Evolutionary conservation across 1,140 invertebrate species (phyloP), one percentile per base, ranked within the genome.

Genomic region (Drosophila murphyi): DNA sequence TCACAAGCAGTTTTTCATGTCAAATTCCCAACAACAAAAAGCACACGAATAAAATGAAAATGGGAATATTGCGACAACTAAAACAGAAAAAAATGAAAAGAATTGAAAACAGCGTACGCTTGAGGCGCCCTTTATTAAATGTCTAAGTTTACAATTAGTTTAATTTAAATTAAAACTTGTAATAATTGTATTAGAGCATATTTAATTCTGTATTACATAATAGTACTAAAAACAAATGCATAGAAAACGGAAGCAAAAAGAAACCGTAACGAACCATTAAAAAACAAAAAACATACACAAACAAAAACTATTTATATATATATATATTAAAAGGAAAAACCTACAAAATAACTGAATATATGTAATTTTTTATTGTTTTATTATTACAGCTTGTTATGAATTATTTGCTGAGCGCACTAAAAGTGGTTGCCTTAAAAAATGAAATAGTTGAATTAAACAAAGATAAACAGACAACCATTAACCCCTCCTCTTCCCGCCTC

Each of bases 71-170:
- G 59, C 54, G 68, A 57, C 63, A 60, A 70, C 63, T 69, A 65
- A 72, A 48, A 52, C 34, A 50, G 32, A 45, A 64, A 28, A 55
- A 0, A 12, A 12, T 12, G 12, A 12, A 57, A 76, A 59, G 28
- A 50, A 62, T 54, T 61, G 67, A 61, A 32, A 81, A 67, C 62
- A 71, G 76, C 80, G 83, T 69, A 61, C 54, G 80, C 68, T 76
- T 60, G 37, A 70, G 54, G 50, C 76, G 76, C 79, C 83, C 62
- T 88, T 88, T 87, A 87, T 70, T 88, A 88, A 83, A 54, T 88
- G 70, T 88, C 65, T 87, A 87, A 88, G 83, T 80, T 88, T 60
- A 80, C 48, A 61, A 35, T 70, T 83, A 87, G 79, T 74, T 88
- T 83, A 87, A 87, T 87, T 83, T 83, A 88, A 83, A 55, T 75